Percentiles rank a stretch among this genome's conserved stretches.
phyloP scores from a whole-genome alignment of 1,140 invertebrate genomes.

The Sinella curviseta region DNA sequence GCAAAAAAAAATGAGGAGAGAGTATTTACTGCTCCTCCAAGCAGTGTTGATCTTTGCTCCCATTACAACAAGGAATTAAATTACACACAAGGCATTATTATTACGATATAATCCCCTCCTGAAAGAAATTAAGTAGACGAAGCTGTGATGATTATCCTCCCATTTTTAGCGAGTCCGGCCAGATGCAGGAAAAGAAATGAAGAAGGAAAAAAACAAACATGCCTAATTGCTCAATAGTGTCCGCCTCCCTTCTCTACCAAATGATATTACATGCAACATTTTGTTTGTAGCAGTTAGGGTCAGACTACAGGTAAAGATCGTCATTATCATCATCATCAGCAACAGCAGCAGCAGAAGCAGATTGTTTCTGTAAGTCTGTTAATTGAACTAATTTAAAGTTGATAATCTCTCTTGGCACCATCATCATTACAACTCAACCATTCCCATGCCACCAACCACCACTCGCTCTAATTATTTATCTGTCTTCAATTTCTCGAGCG shows the following conservation, averaged over 20 bases:
- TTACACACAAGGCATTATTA: background rate
- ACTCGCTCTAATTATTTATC: background rate
- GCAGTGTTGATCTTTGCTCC: background rate
- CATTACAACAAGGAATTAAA: background rate
- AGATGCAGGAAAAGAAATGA: background rate
- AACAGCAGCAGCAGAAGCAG: background rate
- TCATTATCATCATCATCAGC: background rate
- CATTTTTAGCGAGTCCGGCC: too few species aligned
- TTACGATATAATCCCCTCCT: background rate
- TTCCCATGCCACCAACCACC: background rate
- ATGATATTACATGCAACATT: background rate
- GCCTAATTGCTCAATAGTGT: background rate
- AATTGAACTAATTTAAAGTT: background rate
- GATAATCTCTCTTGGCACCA: constrained; percentile 8
- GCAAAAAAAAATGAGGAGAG: background rate
- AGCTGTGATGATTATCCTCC: too few species aligned
- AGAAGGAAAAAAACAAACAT: background rate
- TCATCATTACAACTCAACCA: background rate
- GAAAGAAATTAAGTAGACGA: too few species aligned
- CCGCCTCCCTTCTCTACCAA: background rate
- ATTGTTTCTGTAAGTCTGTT: background rate
- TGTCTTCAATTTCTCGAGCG: too few species aligned
- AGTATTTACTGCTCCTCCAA: background rate
- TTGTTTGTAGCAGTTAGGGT: too few species aligned
- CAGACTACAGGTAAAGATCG: background rate